Evolutionary conservation across 2,797 vertebrate genomes (phyloP).

Genomic region (Pseudomugil tenellus): DNA sequence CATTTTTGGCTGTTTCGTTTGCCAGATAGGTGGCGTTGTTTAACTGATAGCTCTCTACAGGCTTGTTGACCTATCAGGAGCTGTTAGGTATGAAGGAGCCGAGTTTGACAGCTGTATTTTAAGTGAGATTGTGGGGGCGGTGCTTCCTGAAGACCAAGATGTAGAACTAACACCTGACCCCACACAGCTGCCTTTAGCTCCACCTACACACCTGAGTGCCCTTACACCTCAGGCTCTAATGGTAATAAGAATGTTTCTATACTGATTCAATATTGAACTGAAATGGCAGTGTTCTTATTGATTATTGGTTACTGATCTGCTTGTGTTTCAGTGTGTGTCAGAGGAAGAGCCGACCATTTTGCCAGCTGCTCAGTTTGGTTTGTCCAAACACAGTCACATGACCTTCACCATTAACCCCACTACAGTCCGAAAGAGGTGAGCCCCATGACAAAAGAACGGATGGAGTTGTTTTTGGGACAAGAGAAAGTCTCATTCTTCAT

Average conservation of each 20-base stretch:
- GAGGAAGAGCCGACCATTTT: slow-evolving; percentile 65
- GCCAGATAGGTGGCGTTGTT: slow-evolving; percentile 11
- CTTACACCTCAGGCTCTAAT: slow-evolving; percentile 50
- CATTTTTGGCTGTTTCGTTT: neutral
- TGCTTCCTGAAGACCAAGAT: slow-evolving; percentile 70
- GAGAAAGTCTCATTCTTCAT: neutral
- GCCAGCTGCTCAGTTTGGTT: slow-evolving; percentile 87
- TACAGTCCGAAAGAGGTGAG: slow-evolving; percentile 87
- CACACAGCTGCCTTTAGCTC: slow-evolving; percentile 48
- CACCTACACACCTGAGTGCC: slow-evolving; percentile 55
- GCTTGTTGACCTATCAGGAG: slow-evolving; percentile 88
- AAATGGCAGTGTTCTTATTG: slow-evolving; percentile 6
- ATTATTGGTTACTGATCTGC: slow-evolving; percentile 22
- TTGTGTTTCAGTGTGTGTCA: slow-evolving; percentile 74
- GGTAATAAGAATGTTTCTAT: slow-evolving; percentile 46
- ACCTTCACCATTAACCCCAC: slow-evolving; percentile 85
- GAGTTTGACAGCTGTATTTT: slow-evolving; percentile 88
- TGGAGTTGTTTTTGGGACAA: neutral
- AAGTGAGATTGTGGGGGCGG: slow-evolving; percentile 63
- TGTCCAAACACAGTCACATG: slow-evolving; percentile 89
- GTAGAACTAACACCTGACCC: slow-evolving; percentile 75
- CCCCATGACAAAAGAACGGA: neutral
- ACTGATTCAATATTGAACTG: neutral
- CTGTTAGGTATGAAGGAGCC: slow-evolving; percentile 83
- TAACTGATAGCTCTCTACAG: slow-evolving; percentile 63